These are phyloP conservation scores for Diplosoma virens DNA, from an alignment of 23 tunicate genomes.

Conservation along the genomic window DNA sequence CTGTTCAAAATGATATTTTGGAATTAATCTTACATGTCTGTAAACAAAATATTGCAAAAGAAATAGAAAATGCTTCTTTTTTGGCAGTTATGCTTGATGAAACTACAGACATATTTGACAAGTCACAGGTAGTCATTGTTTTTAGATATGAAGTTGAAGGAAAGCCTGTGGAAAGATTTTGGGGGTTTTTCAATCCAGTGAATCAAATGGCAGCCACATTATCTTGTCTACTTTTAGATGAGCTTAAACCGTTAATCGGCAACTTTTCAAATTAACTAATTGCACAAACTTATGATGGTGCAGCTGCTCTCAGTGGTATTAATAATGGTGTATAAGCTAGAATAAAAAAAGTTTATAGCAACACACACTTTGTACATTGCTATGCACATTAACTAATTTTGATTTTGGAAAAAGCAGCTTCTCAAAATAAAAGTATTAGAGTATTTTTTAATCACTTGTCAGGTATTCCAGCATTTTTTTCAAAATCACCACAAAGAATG, in stretches of 20 bases:
- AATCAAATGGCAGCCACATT: neutral
- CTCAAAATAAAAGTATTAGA: neutral
- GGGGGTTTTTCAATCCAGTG: slow-evolving; percentile 21
- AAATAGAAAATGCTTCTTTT: neutral
- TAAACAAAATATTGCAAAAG: neutral
- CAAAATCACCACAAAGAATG: neutral
- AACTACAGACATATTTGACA: slow-evolving; percentile 21
- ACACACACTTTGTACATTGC: slow-evolving; percentile 10
- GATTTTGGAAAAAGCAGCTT: slow-evolving; percentile 1
- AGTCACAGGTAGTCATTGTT: neutral
- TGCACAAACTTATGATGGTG: slow-evolving; percentile 25
- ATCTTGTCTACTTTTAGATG: slow-evolving; percentile 19
- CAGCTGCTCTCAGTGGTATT: neutral
- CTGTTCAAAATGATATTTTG: slow-evolving; percentile 14
- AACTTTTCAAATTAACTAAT: neutral
- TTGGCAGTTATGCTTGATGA: slow-evolving; percentile 13
- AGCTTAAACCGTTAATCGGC: neutral
- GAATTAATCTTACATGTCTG: neutral
- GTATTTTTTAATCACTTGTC: neutral
- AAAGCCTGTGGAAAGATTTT: slow-evolving; percentile 10
- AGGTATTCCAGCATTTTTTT: slow-evolving; percentile 5
- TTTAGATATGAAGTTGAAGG: neutral
- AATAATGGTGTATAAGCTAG: slow-evolving; percentile 10
- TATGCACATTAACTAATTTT: slow-evolving; percentile 2
- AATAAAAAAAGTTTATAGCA: slow-evolving; percentile 13